Evolutionary conservation across 2,888 invertebrate genomes (phyloP), one percentile per base, ranked within the genome.

Genomic region (Papilio gigon): DNA sequence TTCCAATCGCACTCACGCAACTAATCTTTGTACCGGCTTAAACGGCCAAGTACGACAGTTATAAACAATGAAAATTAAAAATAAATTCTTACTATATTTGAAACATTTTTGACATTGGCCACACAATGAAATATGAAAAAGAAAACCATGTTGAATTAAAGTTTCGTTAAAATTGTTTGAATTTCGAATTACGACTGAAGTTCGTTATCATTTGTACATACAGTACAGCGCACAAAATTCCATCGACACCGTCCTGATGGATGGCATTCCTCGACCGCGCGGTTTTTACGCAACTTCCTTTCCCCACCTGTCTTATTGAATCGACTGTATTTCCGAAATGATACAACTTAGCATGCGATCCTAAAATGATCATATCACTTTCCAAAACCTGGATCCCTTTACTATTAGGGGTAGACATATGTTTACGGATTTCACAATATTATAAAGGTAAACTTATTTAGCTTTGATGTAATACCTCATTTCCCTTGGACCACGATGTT

Each of bases 381-480:
- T 71, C 60, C 56, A 58, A 67, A 69, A 72, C 72, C 72, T 68
- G 69, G n/a, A n/a, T n/a, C n/a, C n/a, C n/a, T n/a, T n/a, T n/a
- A n/a, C n/a, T n/a, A n/a, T n/a, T n/a, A n/a, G n/a, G n/a, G n/a
- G 9, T 35, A 8, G 37, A 37, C 33, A 35, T 35, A 9, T 35
- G 4, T 35, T 1, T 9, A 35, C 33, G 33, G 33, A 35, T n/a
- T n/a, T n/a, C n/a, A n/a, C n/a, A n/a, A n/a, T n/a, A n/a, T n/a
- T n/a, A n/a, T n/a, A n/a, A n/a, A n/a, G n/a, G n/a, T n/a, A n/a
- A n/a, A n/a, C n/a, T n/a, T n/a, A n/a, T n/a, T n/a, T n/a, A n/a
- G n/a, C n/a, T n/a, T n/a, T n/a, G n/a, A n/a, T n/a, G n/a, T n/a
- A n/a, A n/a, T n/a, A n/a, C n/a, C n/a, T n/a, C n/a, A n/a, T n/a